A percentile compares a stretch with the other conserved stretches of the same genome.
Evolutionary conservation across 2,113 vertebrate species (phyloP).

Genomic region (Pachycephala philippinensis): DNA sequence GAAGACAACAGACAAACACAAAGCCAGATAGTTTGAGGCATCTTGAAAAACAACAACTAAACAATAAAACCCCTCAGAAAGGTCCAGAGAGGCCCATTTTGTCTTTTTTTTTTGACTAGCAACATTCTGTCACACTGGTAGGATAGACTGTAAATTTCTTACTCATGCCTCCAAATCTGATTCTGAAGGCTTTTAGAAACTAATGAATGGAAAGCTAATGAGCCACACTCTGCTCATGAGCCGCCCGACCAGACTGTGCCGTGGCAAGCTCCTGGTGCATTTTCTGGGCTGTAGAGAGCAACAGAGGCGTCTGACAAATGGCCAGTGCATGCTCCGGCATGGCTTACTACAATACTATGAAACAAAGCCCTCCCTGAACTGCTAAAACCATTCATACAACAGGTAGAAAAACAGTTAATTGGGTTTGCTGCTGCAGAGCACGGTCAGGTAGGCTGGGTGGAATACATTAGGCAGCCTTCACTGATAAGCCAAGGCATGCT

Average conservation of each 20-base stretch:
- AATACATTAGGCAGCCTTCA: constrained; percentile 31
- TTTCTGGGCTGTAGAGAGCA: neutral
- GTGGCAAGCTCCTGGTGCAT: neutral
- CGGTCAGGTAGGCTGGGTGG: constrained; percentile 23
- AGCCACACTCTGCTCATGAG: constrained; percentile 10
- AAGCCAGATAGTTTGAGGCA: neutral
- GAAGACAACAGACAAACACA: constrained; percentile 5
- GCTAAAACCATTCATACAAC: neutral
- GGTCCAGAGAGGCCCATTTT: neutral
- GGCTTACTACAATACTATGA: neutral
- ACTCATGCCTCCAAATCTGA: neutral
- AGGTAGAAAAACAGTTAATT: neutral
- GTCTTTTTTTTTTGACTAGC: neutral
- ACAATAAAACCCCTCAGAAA: neutral
- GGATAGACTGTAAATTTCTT: neutral
- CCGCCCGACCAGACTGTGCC: neutral
- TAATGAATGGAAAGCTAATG: constrained; percentile 44
- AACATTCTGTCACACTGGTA: constrained; percentile 10
- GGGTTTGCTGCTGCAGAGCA: neutral
- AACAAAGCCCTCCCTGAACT: neutral
- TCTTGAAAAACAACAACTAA: constrained; percentile 26
- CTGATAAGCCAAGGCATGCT: constrained; percentile 44
- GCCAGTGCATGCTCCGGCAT: neutral
- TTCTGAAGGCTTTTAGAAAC: constrained; percentile 21
- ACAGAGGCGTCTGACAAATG: neutral